phyloP scores from a whole-genome alignment of 2,113 vertebrate genomes.

The Rattus rattus region DNA sequence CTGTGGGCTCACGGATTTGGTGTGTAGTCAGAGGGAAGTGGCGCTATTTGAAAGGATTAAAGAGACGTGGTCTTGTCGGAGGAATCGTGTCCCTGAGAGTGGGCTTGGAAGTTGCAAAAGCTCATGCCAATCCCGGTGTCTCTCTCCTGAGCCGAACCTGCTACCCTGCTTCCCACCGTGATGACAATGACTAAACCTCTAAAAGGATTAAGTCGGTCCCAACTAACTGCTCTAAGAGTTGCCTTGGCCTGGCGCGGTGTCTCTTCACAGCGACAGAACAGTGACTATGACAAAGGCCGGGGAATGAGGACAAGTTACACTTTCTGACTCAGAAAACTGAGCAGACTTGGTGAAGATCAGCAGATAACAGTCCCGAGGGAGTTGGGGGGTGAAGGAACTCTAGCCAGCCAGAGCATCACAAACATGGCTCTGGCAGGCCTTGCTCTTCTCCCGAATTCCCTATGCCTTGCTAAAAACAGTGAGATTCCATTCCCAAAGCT shows the following conservation, averaged over 20 bases:
- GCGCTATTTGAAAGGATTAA: background rate
- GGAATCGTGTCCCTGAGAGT: background rate
- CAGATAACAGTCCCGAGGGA: background rate
- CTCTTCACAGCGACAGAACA: background rate
- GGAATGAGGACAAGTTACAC: background rate
- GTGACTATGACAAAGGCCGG: background rate
- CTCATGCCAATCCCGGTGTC: background rate
- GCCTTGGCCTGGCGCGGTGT: background rate
- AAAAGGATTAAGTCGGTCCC: background rate
- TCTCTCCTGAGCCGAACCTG: no score
- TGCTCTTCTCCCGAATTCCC: no score
- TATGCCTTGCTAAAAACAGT: no score
- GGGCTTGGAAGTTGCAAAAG: background rate
- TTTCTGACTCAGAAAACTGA: background rate
- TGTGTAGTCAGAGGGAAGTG: no score
- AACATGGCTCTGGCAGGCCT: background rate
- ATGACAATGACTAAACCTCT: background rate
- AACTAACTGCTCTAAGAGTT: no score
- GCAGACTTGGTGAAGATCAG: background rate
- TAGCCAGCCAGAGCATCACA: background rate
- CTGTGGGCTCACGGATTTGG: background rate
- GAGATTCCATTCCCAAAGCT: no score
- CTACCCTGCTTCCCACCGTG: background rate
- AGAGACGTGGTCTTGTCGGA: background rate
- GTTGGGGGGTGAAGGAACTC: background rate